Base-by-base conservation (phyloP, 1,140 invertebrate species). In the Dryas iulia region DNA sequence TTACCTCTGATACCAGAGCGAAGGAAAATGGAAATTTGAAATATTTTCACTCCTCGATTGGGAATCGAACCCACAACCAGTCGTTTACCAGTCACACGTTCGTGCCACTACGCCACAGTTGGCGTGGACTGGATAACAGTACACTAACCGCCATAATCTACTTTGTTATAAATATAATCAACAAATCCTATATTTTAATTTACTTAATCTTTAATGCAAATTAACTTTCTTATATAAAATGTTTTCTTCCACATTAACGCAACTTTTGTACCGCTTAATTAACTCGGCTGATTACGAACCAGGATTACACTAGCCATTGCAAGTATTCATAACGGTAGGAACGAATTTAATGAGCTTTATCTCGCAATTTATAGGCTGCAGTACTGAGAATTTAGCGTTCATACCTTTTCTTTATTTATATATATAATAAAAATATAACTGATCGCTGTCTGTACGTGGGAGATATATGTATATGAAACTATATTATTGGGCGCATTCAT, bases 331-430 rank as follows among this genome's bases (percentile, higher is more conserved):
- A 82, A 74, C 74, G 61, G 33, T 33, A 59, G 24, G 59, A 74
- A 74, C 73, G 66, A 76, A 77, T 78, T 78, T 77, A 76, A 78
- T 73, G 66, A 79, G 73, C 61, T 72, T 79, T 77, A 76, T 77
- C 69, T 75, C 56, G 39, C 71, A 75, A 74, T 77, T 75, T 77
- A 78, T 72, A 74, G 69, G 68, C 71, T 76, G 66, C 59, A 71
- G 58, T 69, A 61, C 59, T 57, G 59, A 23, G 28, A 54, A 63
- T 63, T 63, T 63, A 56, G 24, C 61, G 52, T 33, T 24, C 30
- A 54, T 63, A 47, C 61, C 28, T 28, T 56, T 63, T 63, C 52
- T 63, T 63, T 63, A 63, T 56, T 56, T 47, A n/a, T 31, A 31
- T 6, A 31, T 31, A 31, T 31, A 6, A 6, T 31, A 11, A 31